These are phyloP conservation scores for Neotoma lepida DNA, from an alignment of 2,113 vertebrate genomes.

Conservation along the genomic window DNA sequence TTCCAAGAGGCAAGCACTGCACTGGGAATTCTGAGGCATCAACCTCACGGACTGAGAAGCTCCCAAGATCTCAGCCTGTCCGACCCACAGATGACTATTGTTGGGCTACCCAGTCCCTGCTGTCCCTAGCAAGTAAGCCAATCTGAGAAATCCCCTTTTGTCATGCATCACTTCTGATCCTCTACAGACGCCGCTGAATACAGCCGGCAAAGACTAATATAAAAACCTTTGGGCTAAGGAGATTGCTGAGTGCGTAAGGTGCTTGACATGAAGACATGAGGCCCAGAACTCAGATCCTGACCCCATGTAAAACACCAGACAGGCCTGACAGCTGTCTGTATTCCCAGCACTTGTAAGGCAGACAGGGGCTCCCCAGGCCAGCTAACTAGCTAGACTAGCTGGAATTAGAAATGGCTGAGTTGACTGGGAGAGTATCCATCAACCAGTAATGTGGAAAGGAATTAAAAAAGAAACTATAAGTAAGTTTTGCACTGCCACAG, in stretches of 20 bases:
- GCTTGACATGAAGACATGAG: neutral
- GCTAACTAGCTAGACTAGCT: neutral
- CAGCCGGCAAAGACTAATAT: neutral
- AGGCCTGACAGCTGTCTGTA: neutral
- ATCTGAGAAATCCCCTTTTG: neutral
- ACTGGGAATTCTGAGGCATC: neutral
- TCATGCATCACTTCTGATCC: neutral
- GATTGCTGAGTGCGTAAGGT: neutral
- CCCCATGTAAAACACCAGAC: neutral
- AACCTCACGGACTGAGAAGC: neutral
- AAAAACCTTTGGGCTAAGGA: neutral
- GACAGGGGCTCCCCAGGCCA: too few species aligned
- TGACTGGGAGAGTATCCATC: neutral
- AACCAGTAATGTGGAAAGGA: neutral
- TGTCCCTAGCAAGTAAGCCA: neutral
- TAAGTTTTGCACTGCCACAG: neutral
- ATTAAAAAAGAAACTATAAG: neutral
- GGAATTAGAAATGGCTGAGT: neutral
- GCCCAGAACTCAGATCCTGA: neutral
- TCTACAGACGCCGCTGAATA: neutral
- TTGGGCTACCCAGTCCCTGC: neutral
- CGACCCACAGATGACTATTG: neutral
- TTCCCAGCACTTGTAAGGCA: neutral
- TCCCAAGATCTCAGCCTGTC: neutral
- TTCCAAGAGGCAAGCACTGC: neutral